Evolutionary conservation across 2,888 invertebrate genomes (phyloP).

Genomic region (Drosophila hawaiiensis): DNA sequence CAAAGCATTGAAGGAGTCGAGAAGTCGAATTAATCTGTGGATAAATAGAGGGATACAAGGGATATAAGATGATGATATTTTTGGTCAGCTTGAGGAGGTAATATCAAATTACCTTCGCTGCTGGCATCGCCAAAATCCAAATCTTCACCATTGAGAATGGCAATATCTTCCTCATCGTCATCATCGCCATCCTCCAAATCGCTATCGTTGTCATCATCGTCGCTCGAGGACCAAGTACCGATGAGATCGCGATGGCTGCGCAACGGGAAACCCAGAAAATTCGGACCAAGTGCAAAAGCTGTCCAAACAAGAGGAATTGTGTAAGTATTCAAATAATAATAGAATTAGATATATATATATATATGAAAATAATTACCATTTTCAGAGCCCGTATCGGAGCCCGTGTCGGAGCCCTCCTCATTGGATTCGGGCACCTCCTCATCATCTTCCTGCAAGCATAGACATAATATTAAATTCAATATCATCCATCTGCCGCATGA

Average conservation of each 20-base stretch:
- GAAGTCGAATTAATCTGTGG: conserved; percentile 46
- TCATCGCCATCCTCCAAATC: conserved; percentile 58
- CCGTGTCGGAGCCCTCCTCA: conserved; percentile 86
- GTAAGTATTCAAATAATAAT: neutral
- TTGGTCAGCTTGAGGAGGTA: neutral
- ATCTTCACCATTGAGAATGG: conserved; percentile 41
- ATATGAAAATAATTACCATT: conserved; percentile 66
- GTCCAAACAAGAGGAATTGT: neutral
- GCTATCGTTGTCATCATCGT: conserved; percentile 53
- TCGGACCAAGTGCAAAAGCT: conserved; percentile 67
- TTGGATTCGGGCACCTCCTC: conserved; percentile 87
- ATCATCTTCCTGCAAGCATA: conserved; percentile 87
- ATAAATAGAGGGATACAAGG: conserved; percentile 23
- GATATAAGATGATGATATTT: conserved; percentile 3
- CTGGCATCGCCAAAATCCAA: conserved; percentile 59
- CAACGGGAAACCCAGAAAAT: conserved; percentile 73
- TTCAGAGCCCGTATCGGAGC: conserved; percentile 83
- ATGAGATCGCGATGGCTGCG: conserved; percentile 65
- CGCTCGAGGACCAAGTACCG: conserved; percentile 49
- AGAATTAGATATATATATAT: neutral
- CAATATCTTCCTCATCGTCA: conserved; percentile 52
- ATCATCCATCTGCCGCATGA: conserved; percentile 73
- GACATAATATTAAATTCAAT: conserved; percentile 79
- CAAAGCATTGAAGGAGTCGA: neutral
- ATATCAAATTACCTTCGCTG: conserved; percentile 56